Percentiles rank a stretch among this genome's conserved stretches.
These are phyloP conservation scores for Tetragonula clypearis DNA, from an alignment of 1,140 invertebrate genomes.

Conservation along the genomic window DNA sequence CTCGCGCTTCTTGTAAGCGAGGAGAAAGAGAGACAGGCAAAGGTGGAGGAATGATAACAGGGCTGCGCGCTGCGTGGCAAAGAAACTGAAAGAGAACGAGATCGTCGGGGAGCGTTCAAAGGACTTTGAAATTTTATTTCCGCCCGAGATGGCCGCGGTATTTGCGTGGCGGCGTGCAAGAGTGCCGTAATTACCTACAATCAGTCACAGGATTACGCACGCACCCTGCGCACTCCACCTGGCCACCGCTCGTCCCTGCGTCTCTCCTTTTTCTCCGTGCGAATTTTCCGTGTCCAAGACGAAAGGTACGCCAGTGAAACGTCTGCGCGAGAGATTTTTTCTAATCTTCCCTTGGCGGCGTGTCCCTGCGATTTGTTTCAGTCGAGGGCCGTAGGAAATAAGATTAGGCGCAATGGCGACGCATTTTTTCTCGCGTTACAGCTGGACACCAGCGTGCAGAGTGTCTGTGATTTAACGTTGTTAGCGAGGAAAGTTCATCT, in stretches of 20 bases:
- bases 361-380: constrained; percentile 5
- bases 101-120: constrained; percentile 51
- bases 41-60: constrained; percentile 32
- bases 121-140: constrained; percentile 66
- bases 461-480: constrained; percentile 26
- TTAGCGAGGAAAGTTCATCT: neutral
- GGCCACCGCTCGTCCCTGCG: constrained; percentile 38
- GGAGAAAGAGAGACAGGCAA: neutral
- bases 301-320: neutral
- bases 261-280: constrained; percentile 19
- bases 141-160: constrained; percentile 54
- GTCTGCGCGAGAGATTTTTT: constrained; percentile 21
- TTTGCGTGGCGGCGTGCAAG: constrained; percentile 55
- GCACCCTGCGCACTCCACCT: constrained; percentile 37
- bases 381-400: constrained; percentile 16
- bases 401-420: constrained; percentile 30
- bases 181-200: constrained; percentile 65
- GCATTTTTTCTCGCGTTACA: constrained; percentile 36
- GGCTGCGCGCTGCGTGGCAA: neutral
- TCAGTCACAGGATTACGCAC: constrained; percentile 66
- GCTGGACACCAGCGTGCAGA: neutral
- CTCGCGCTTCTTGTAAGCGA: no score
- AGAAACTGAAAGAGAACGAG: constrained; percentile 40
- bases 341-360: constrained; percentile 18
- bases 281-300: neutral